A percentile compares a stretch with the other conserved stretches of the same genome.
phyloP scores from a whole-genome alignment of 2,113 vertebrate genomes.

The Monopterus albus region DNA sequence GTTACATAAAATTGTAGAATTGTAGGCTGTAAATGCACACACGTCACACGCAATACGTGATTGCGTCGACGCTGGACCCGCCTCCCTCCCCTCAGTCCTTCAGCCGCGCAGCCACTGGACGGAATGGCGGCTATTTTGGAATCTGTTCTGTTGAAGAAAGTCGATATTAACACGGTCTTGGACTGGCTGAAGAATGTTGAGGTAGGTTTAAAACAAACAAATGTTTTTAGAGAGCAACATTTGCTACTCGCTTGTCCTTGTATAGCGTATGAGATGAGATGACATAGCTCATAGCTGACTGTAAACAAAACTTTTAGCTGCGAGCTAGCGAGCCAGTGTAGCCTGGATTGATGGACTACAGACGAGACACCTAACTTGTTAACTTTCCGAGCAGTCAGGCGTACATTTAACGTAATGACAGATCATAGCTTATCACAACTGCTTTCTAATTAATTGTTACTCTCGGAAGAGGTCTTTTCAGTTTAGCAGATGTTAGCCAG shows the following conservation, averaged over 20 bases:
- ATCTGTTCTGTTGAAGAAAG: conserved; percentile 86
- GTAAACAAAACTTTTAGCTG: conserved; percentile 82
- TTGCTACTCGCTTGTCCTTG: rapidly evolving
- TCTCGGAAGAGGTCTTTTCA: background rate
- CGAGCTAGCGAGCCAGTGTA: conserved; percentile 52
- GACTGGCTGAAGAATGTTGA: conserved; percentile 81
- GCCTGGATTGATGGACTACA: background rate
- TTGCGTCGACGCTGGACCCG: conserved; percentile 38
- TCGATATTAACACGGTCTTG: conserved; percentile 80
- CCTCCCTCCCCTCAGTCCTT: conserved; percentile 29
- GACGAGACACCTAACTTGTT: background rate
- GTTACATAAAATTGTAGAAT: too few relatives aligned
- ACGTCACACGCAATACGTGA: conserved; percentile 22
- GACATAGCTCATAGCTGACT: conserved; percentile 56
- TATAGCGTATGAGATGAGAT: conserved; percentile 12
- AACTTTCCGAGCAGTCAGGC: background rate
- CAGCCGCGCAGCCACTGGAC: conserved; percentile 56
- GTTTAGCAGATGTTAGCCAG: conserved; percentile 15
- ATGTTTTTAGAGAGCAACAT: rapidly evolving
- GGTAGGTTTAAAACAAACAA: conserved; percentile 38
- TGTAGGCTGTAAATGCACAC: too few relatives aligned
- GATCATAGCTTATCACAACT: background rate
- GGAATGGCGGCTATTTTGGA: conserved; percentile 97
- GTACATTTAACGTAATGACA: background rate
- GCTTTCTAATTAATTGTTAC: background rate